Evolutionary conservation across 2,888 invertebrate species (phyloP).

Genomic region (Merodon equestris): DNA sequence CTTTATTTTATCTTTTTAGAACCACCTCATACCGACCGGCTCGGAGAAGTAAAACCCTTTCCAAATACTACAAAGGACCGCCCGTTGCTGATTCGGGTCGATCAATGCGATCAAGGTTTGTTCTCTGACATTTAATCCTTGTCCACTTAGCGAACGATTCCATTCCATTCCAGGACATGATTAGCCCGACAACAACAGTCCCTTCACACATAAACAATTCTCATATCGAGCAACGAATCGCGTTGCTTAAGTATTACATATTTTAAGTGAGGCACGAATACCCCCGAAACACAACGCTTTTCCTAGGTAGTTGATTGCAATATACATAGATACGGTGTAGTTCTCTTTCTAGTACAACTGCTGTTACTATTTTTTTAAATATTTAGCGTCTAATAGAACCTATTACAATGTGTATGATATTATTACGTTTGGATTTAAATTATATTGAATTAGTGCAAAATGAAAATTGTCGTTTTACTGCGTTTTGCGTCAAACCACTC

Average conservation of each 20-base stretch:
- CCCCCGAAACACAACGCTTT: no score
- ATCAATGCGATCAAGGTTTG: conserved; percentile 60
- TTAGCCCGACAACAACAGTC: not conserved
- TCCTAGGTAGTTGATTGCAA: conserved; percentile 1
- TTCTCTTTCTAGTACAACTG: no score
- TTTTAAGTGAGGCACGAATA: no score
- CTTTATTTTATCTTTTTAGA: not conserved
- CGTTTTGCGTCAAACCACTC: no score
- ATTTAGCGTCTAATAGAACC: no score
- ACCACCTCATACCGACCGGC: conserved; percentile 71
- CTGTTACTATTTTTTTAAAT: no score
- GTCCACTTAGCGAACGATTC: not conserved
- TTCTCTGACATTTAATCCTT: not conserved
- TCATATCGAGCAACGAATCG: conserved; percentile 26
- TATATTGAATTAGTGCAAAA: no score
- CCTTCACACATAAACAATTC: conserved; percentile 29
- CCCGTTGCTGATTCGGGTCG: conserved; percentile 61
- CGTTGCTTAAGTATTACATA: conserved; percentile 1
- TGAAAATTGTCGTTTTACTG: no score
- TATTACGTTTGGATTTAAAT: no score
- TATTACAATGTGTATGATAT: no score
- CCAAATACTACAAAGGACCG: conserved; percentile 76
- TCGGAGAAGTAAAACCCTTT: conserved; percentile 76
- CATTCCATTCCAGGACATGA: conserved; percentile 47
- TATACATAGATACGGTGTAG: no score